Conservation (phyloP, 2,797 vertebrate genomes). For the Meriones psammophilus region DNA sequence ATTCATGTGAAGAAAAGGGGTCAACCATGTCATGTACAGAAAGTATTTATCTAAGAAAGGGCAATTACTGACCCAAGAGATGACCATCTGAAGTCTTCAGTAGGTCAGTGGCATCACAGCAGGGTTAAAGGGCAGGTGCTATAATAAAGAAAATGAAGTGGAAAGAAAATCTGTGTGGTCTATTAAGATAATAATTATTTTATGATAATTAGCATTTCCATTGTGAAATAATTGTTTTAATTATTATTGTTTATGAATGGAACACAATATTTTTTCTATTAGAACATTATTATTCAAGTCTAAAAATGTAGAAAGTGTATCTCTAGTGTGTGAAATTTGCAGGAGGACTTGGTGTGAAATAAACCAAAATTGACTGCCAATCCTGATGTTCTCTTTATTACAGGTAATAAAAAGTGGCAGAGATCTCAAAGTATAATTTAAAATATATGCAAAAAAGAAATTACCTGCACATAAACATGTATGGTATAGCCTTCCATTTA, state of each 20-base stretch:
- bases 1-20: not conserved
- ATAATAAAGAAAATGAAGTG: not conserved
- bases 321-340: not conserved
- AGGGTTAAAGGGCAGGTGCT: not conserved
- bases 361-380: not conserved
- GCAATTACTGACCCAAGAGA: not conserved
- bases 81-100: not conserved
- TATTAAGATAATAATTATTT: slow-evolving; percentile 61
- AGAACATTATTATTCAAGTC: not conserved
- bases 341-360: not conserved
- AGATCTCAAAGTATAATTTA: not conserved
- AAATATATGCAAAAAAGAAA: not conserved
- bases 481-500: not conserved
- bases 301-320: slow-evolving; percentile 24
- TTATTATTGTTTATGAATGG: slow-evolving; percentile 29
- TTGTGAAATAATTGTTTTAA: slow-evolving; percentile 16
- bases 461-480: not conserved
- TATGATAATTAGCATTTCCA: slow-evolving; percentile 43
- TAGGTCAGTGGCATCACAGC: not conserved
- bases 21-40: not conserved
- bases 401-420: not conserved
- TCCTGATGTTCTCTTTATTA: not conserved
- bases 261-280: not conserved
- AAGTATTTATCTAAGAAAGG: not conserved
- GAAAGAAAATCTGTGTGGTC: not conserved